These are phyloP conservation scores for Lasiommata megera DNA, from an alignment of 2,888 invertebrate genomes.

Conservation along the genomic window DNA sequence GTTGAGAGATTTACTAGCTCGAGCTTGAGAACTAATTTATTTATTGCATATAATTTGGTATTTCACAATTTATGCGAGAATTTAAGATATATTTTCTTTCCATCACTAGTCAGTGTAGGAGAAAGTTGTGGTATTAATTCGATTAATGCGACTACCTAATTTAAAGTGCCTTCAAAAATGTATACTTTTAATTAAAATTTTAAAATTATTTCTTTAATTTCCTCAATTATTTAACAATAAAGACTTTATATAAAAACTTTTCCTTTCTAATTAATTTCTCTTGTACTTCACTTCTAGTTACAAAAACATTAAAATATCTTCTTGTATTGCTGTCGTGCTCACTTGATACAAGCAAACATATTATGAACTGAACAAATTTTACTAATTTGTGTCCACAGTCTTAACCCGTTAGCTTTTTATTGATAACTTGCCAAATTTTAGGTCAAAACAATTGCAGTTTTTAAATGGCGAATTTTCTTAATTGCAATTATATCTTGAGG, in stretches of 20 bases:
- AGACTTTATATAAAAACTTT: too few relatives aligned
- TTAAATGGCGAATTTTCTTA: background rate
- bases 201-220: too few relatives aligned
- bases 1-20: slow-evolving; percentile 26
- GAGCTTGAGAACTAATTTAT: slow-evolving; percentile 21
- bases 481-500: background rate
- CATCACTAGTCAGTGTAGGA: too few relatives aligned
- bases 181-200: too few relatives aligned
- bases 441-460: background rate
- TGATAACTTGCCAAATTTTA: background rate
- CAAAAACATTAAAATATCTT: too few relatives aligned
- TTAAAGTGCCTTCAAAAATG: too few relatives aligned
- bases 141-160: too few relatives aligned
- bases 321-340: background rate
- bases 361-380: background rate
- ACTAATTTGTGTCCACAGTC: background rate
- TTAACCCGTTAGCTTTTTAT: background rate
- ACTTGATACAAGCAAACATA: background rate
- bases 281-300: too few relatives aligned
- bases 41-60: slow-evolving; percentile 12
- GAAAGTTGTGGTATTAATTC: too few relatives aligned
- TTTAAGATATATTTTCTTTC: too few relatives aligned
- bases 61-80: background rate
- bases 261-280: too few relatives aligned
- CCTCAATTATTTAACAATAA: too few relatives aligned